These are phyloP conservation scores for Serilophus lunatus DNA, from an alignment of 2,113 vertebrate species.

Conservation along the genomic window DNA sequence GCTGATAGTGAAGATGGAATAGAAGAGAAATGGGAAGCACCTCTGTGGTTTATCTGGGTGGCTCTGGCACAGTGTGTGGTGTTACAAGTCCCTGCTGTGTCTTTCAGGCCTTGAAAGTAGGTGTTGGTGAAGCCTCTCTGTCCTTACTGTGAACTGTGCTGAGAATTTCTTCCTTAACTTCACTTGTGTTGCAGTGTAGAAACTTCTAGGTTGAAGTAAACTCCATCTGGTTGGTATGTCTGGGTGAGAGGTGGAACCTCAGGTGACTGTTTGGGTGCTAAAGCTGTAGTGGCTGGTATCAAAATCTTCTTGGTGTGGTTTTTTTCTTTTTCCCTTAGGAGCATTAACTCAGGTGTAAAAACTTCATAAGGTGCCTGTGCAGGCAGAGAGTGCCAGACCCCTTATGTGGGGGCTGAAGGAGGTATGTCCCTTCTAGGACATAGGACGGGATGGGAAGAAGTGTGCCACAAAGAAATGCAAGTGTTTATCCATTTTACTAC, in stretches of 20 bases:
- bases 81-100: not conserved
- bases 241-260: not conserved
- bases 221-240: not conserved
- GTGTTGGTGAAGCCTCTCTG: accelerated
- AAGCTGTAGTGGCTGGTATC: accelerated
- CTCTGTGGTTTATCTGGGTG: not conserved
- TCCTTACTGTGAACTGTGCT: not conserved
- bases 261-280: not conserved
- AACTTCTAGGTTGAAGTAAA: not conserved
- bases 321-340: not conserved
- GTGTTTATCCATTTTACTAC: not conserved
- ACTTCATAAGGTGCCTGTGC: not conserved
- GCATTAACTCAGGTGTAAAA: not conserved
- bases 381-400: not conserved
- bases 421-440: not conserved
- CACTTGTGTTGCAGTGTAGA: accelerated
- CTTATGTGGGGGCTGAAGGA: too few species aligned
- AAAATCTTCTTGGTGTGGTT: not conserved
- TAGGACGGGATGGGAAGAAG: not conserved
- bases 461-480: not conserved
- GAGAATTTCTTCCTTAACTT: not conserved
- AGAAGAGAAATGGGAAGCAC: not conserved
- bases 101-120: not conserved
- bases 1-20: not conserved
- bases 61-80: not conserved